Evolutionary conservation across 2,888 invertebrate species (phyloP), one percentile per base, ranked within the genome.

Genomic region (Creontiades dilutus): DNA sequence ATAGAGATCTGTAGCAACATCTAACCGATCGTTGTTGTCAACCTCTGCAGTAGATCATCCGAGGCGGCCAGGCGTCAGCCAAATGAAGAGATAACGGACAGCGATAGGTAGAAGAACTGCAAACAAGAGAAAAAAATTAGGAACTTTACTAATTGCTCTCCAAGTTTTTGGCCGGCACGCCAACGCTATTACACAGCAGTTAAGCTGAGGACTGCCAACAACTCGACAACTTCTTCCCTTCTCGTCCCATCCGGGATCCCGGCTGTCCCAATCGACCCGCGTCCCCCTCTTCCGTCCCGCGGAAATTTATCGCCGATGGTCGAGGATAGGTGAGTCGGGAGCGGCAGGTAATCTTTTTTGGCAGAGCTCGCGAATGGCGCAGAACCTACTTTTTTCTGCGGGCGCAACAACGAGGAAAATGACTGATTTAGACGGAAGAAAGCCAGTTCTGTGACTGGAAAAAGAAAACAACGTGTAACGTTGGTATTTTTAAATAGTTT

Each of bases 291-390:
- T 61, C 19, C 0, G 61, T 61, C 61, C 61, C 61, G n/a, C 3
- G 16, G 61, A 61, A 61, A 61, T 61, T 61, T 61, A 61, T 61
- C 61, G 19, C 61, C n/a, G 61, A 61, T 61, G 61, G 19, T 19
- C 61, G 19, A 61, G n/a, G 61, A 61, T 61, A 61, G 61, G 61
- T 3, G 19, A 61, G 19, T 61, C n/a, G n/a, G 61, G 61, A 61
- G 19, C 61, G 61, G 52, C 52, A 52, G 23, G 75, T 75, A 75
- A 75, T 75, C 75, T 75, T 75, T 75, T 75, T 75, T 75, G 75
- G 75, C 75, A 75, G 23, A 1, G 75, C 1, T 19, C 13, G 12
- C 23, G 75, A 19, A 75, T 75, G 75, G n/a, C 75, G 75, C 75
- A 75, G 23, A 19, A 37, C 37, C 37, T 37, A 2, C 7, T 37